phyloP scores from a whole-genome alignment of 2,113 vertebrate species.

The Chaetura pelagica region DNA sequence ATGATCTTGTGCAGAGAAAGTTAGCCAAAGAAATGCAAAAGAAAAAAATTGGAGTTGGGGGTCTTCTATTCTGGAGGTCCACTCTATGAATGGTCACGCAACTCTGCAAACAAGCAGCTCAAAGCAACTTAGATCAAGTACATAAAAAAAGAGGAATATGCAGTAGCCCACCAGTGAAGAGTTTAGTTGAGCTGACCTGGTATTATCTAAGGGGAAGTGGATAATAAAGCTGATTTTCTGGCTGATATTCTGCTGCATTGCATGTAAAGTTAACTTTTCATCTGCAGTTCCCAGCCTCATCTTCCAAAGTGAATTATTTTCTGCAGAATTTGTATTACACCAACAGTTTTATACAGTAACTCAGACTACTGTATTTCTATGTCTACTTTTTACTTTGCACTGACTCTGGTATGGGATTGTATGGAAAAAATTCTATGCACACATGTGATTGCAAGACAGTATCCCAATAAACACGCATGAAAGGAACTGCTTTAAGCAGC shows the following conservation, averaged over 20 bases:
- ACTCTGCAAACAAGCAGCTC: neutral
- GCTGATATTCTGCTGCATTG: neutral
- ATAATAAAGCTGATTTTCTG: neutral
- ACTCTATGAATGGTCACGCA: neutral
- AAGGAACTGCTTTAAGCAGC: neutral
- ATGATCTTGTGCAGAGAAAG: neutral
- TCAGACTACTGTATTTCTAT: neutral
- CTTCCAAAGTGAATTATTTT: neutral
- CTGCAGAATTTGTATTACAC: neutral
- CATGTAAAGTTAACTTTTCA: neutral
- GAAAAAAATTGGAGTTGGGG: neutral
- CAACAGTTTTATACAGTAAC: neutral
- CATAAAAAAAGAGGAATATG: neutral
- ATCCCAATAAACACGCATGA: neutral
- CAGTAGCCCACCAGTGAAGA: neutral
- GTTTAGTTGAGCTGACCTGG: neutral
- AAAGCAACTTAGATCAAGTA: neutral
- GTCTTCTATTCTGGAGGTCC: neutral
- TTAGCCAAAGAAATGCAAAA: neutral
- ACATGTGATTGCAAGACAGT: neutral
- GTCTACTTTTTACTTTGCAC: neutral
- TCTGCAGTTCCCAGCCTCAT: neutral
- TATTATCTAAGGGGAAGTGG: neutral
- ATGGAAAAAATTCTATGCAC: neutral
- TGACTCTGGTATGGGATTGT: neutral